phyloP scores from a whole-genome alignment of 1,140 invertebrate genomes.

The Lysiphlebus fabarum region DNA sequence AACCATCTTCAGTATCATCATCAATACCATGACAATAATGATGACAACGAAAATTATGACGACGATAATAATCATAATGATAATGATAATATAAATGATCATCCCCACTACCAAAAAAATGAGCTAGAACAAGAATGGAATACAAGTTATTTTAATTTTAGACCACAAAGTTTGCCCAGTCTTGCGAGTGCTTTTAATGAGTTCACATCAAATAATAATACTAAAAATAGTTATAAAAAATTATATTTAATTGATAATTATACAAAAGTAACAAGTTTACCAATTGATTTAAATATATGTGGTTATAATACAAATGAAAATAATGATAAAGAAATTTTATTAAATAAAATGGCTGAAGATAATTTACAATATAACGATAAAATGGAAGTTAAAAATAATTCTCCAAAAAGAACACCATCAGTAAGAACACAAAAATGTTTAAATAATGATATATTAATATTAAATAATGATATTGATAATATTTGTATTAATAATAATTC shows the following conservation, averaged over 20 bases:
- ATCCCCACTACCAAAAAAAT: slow-evolving; percentile 23
- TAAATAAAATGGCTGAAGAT: slow-evolving; percentile 26
- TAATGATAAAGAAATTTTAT: slow-evolving; percentile 9
- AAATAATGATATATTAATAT: not conserved
- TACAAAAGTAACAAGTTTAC: slow-evolving; percentile 54
- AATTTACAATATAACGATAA: slow-evolving; percentile 12
- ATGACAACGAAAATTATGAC: no score
- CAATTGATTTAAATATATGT: slow-evolving; percentile 57
- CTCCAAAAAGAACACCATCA: slow-evolving; percentile 27
- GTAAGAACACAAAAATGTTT: slow-evolving; percentile 33
- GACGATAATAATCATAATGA: slow-evolving; percentile 55
- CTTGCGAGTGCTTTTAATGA: slow-evolving; percentile 45
- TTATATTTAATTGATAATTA: slow-evolving; percentile 37
- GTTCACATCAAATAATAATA: slow-evolving; percentile 14
- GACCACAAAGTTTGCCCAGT: slow-evolving; percentile 36
- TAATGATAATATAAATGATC: slow-evolving; percentile 53
- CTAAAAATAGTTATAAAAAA: slow-evolving; percentile 19
- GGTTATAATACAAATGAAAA: slow-evolving; percentile 22
- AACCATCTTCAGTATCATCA: no score
- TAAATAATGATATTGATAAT: slow-evolving; percentile 6
- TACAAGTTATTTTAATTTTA: no score
- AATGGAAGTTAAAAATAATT: not conserved
- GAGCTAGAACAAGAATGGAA: no score
- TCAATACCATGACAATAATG: no score
- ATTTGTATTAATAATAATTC: slow-evolving; percentile 2